Conservation (phyloP, 2,888 invertebrate species). For the Himalopsyche kuldschensis region DNA sequence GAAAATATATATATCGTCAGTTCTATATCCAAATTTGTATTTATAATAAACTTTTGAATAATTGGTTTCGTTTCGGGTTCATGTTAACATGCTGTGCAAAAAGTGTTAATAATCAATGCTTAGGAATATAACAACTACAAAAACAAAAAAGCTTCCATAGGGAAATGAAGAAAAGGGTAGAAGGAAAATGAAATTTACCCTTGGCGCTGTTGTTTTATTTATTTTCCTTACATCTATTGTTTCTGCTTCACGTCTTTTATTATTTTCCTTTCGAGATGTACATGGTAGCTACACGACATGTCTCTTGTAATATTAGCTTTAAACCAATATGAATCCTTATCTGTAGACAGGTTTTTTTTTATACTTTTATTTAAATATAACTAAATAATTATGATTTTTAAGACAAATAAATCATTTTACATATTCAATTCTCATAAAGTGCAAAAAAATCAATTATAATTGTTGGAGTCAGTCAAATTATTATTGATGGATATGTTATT, state of each 20-base stretch:
- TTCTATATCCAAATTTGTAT: too few relatives aligned
- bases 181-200: conserved; percentile 1
- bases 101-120: background rate
- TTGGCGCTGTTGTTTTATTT: background rate
- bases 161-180: background rate
- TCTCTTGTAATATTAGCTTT: background rate
- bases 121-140: background rate
- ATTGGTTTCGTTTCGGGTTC: background rate
- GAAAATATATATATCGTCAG: too few relatives aligned
- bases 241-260: background rate
- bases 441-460: too few relatives aligned
- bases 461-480: too few relatives aligned
- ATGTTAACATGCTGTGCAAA: background rate
- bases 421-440: too few relatives aligned
- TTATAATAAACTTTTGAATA: too few relatives aligned
- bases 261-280: background rate
- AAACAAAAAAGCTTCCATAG: conserved; percentile 1
- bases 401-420: too few relatives aligned
- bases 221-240: background rate
- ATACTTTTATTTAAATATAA: too few relatives aligned
- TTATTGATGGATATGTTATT: too few relatives aligned
- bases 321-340: background rate
- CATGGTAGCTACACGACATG: background rate
- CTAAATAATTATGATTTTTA: too few relatives aligned
- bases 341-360: too few relatives aligned